These are phyloP conservation scores for Polydesmus complanatus DNA, from an alignment of 2,888 invertebrate genomes.

Conservation along the genomic window DNA sequence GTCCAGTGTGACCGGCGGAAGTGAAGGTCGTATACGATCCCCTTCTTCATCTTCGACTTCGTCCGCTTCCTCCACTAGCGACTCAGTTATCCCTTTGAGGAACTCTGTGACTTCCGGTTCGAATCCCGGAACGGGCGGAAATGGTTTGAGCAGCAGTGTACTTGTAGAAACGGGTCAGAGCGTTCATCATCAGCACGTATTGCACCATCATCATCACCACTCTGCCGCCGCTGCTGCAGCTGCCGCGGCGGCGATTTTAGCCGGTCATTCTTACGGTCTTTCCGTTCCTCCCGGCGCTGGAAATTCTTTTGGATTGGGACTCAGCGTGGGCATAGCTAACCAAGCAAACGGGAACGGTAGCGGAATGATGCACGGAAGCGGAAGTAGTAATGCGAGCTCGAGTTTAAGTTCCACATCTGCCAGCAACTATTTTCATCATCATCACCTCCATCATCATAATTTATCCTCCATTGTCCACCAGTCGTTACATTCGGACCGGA, in stretches of 20 bases:
- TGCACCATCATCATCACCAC: constrained; percentile 2
- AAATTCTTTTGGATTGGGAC: constrained; percentile 1
- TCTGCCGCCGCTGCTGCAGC: constrained; percentile 4
- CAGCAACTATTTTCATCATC: neutral
- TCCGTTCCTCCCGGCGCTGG: neutral
- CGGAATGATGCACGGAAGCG: neutral
- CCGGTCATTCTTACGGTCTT: neutral
- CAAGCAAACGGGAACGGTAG: neutral
- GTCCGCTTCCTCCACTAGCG: neutral
- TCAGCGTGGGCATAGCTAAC: neutral
- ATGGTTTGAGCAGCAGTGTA: neutral
- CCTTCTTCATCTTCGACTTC: neutral
- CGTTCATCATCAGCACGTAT: neutral
- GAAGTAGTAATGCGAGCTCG: neutral
- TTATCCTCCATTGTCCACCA: neutral
- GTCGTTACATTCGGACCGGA: neutral
- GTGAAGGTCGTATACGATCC: neutral
- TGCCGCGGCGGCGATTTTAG: constrained; percentile 2
- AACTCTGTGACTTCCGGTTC: neutral
- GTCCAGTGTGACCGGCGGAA: neutral
- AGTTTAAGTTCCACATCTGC: neutral
- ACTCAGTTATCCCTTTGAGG: neutral
- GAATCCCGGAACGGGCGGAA: neutral
- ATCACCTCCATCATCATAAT: neutral
- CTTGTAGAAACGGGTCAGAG: neutral